These are phyloP conservation scores for Mugil cephalus DNA, from an alignment of 2,113 vertebrate genomes.

Conservation along the genomic window DNA sequence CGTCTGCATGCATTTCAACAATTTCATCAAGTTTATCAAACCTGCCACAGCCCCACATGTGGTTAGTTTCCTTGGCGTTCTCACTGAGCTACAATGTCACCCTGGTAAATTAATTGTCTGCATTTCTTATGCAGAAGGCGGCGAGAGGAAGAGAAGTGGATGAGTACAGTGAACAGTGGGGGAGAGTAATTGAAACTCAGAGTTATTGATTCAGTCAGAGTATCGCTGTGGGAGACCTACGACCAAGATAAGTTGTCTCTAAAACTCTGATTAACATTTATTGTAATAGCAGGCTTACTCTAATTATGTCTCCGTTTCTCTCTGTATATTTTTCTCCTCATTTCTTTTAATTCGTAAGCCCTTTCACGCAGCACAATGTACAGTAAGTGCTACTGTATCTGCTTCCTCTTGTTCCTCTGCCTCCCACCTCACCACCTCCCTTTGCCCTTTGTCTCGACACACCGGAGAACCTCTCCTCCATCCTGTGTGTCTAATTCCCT, in stretches of 20 bases:
- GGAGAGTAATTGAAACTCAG: constrained; percentile 71
- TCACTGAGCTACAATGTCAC: constrained; percentile 57
- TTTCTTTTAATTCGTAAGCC: constrained; percentile 8
- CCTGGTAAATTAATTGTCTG: constrained; percentile 62
- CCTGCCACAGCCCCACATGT: constrained; percentile 9
- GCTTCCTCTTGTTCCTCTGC: constrained; percentile 7
- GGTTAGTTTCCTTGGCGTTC: constrained; percentile 21
- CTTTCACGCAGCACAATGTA: constrained; percentile 7
- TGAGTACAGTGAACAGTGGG: constrained; percentile 56
- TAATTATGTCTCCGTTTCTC: constrained; percentile 56
- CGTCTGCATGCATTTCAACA: constrained; percentile 30
- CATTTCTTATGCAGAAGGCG: constrained; percentile 52
- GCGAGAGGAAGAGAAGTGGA: constrained; percentile 24
- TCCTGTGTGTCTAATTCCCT: constrained; percentile 36
- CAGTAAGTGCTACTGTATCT: constrained; percentile 17
- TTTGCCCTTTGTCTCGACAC: constrained; percentile 39
- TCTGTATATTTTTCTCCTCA: constrained; percentile 43
- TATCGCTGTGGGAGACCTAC: constrained; percentile 50
- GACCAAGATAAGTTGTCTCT: constrained; percentile 56
- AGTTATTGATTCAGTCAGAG: constrained; percentile 72
- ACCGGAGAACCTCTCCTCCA: constrained; percentile 23
- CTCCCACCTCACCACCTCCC: constrained; percentile 33
- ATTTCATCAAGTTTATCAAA: constrained; percentile 58
- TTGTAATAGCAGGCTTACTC: constrained; percentile 53
- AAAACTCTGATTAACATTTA: constrained; percentile 69